A percentile compares a stretch with the other conserved stretches of the same genome.
Evolutionary conservation across 2,797 vertebrate genomes (phyloP).

Genomic region (Chloroceryle amazona): DNA sequence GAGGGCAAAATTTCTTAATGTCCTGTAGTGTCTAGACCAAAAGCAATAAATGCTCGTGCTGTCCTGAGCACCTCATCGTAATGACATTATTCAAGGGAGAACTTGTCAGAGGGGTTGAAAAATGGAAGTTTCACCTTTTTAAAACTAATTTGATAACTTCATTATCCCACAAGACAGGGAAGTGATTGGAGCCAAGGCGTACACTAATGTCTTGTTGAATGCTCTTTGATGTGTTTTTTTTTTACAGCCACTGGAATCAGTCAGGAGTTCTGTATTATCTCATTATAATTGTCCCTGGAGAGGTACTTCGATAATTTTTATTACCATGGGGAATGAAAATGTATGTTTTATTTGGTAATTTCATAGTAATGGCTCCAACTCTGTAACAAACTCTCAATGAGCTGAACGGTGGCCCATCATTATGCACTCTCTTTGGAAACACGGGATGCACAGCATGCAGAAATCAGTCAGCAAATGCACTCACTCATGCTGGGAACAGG

Average conservation of each 20-base stretch:
- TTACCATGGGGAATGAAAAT: constrained; percentile 57
- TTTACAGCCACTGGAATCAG: constrained; percentile 38
- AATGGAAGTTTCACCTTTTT: constrained; percentile 56
- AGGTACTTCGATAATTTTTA: constrained; percentile 55
- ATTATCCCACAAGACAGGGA: constrained; percentile 40
- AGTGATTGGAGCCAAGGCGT: constrained; percentile 30
- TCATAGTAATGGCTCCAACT: constrained; percentile 17
- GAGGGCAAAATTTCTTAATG: constrained; percentile 39
- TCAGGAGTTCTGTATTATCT: constrained; percentile 54
- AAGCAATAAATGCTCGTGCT: constrained; percentile 29
- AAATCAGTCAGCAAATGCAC: neutral
- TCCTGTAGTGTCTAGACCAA: constrained; percentile 58
- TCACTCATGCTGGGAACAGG: neutral
- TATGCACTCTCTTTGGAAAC: neutral
- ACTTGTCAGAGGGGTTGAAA: constrained; percentile 52
- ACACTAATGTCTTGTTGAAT: constrained; percentile 49
- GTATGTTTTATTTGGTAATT: constrained; percentile 66
- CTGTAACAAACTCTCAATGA: constrained; percentile 1
- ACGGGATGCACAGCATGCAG: neutral
- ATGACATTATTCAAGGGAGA: constrained; percentile 61
- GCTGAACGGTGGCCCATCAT: neutral
- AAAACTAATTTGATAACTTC: constrained; percentile 72
- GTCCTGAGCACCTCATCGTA: constrained; percentile 50
- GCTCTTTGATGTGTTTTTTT: constrained; percentile 34
- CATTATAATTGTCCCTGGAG: constrained; percentile 26